phyloP scores from a whole-genome alignment of 2,113 vertebrate genomes.

The Salminus brasiliensis region DNA sequence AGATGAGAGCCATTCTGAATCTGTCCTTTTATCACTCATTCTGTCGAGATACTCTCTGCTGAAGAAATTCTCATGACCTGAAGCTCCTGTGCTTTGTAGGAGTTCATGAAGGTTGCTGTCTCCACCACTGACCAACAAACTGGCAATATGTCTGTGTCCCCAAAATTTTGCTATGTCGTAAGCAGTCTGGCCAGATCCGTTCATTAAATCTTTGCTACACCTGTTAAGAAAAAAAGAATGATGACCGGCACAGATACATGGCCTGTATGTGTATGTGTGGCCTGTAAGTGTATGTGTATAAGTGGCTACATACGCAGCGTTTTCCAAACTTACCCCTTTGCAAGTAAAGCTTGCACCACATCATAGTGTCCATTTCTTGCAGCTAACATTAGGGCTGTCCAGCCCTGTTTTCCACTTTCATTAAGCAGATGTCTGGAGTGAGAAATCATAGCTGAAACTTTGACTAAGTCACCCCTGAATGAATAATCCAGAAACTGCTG shows the following conservation, averaged over 20 bases:
- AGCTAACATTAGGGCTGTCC: constrained; percentile 91
- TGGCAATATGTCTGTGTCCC: constrained; percentile 86
- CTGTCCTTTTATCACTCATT: constrained; percentile 83
- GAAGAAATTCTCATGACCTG: constrained; percentile 84
- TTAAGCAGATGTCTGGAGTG: constrained; percentile 77
- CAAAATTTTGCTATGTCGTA: constrained; percentile 91
- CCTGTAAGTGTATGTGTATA: background rate
- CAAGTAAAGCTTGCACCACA: constrained; percentile 77
- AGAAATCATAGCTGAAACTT: constrained; percentile 73
- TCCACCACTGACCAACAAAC: constrained; percentile 73
- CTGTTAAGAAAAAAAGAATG: constrained; percentile 62
- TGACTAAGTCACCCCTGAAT: constrained; percentile 78
- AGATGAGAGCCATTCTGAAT: constrained; percentile 79
- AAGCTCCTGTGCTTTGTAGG: constrained; percentile 55
- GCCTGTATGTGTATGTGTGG: too few species aligned
- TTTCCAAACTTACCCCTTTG: constrained; percentile 78
- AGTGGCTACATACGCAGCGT: too few species aligned
- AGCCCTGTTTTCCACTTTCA: constrained; percentile 78
- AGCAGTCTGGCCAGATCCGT: constrained; percentile 88
- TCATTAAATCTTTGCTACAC: constrained; percentile 80
- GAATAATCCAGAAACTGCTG: constrained; percentile 78
- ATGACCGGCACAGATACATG: background rate
- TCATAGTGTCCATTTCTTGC: constrained; percentile 85
- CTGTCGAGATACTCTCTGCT: constrained; percentile 83
- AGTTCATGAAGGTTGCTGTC: constrained; percentile 56